Base-by-base conservation (phyloP, 2,113 vertebrate genomes). In the Triplophysa tibetana region DNA sequence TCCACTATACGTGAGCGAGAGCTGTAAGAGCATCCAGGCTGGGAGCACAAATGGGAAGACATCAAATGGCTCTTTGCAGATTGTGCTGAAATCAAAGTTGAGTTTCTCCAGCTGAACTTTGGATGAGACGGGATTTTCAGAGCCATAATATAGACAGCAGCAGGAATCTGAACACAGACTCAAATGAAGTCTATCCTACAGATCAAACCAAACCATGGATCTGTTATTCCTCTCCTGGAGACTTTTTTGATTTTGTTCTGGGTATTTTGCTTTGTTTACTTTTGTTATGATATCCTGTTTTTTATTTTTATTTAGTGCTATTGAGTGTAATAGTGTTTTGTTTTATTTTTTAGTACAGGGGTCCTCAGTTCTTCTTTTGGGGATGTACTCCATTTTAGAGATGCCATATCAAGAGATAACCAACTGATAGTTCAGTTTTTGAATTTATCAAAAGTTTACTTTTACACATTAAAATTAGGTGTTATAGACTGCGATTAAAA, bases 1-100 rank as follows among this genome's bases (percentile, higher is more conserved):
- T 83, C 73, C 70, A 74, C 10, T 11, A 2, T 45, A 45, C 85
- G 45, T 70, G 13, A 65, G 79, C 29, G 54, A 66, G 58, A 63
- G 76, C 75, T 68, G 69, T 60, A 76, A 86, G 87, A 79, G 77
- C 86, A 83, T 23, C 29, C 61, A 80, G 72, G 48, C 69, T 79
- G 75, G 78, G 65, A 33, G 73, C 16, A 61, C 19, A 26, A 64
- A 64, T 50, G 24, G 78, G 80, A 81, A 84, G 87, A 89, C 88
- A 89, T 83, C 88, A 80, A 88, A 90, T 89, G 86, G 89, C 89
- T 92, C 81, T 93, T 92, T 91, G 88, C 89, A 83, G 81, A 62
- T 76, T 85, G 85, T 88, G 86, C 68, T 85, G 86, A 82, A 85
- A 41, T 77, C 77, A 88, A 85, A 81, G 86, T 81, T 85, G 79